Conservation (phyloP, 1,140 invertebrate species). For the Pachypeltis micranthus region DNA sequence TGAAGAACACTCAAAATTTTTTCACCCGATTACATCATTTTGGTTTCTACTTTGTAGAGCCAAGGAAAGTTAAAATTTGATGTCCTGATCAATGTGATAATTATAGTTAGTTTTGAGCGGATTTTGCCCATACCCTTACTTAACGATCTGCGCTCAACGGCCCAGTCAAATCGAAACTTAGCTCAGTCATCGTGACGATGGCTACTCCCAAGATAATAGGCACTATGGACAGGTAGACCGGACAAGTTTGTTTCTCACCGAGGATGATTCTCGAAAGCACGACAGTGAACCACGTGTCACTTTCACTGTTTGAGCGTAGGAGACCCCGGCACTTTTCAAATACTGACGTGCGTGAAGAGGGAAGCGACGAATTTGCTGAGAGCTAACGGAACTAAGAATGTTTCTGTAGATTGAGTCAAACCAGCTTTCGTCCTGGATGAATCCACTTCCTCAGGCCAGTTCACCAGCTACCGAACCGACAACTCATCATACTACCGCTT, state of each 20-base stretch:
- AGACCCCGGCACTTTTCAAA: conserved; percentile 96
- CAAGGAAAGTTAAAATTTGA: too few species aligned
- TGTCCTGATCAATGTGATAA: too few species aligned
- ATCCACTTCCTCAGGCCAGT: too few species aligned
- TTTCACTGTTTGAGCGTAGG: conserved; percentile 96
- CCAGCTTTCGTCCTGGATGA: too few species aligned
- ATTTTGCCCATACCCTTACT: too few species aligned
- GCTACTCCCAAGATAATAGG: conserved; percentile 85
- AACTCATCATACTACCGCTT: too few species aligned
- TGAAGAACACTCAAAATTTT: too few species aligned
- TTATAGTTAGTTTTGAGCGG: too few species aligned
- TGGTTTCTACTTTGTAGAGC: too few species aligned
- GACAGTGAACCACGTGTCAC: conserved; percentile 91
- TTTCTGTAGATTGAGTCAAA: too few species aligned
- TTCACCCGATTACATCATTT: too few species aligned
- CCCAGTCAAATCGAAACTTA: conserved; percentile 81
- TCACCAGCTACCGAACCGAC: too few species aligned
- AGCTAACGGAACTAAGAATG: conserved; percentile 80
- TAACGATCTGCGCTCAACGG: conserved; percentile 76
- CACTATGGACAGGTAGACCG: conserved; percentile 70
- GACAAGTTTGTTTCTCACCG: conserved; percentile 70
- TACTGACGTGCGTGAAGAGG: conserved; percentile 84
- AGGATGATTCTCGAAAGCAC: conserved; percentile 74
- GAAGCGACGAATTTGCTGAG: conserved; percentile 87
- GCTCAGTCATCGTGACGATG: conserved; percentile 83